Evolutionary conservation across 2,113 vertebrate genomes (phyloP).

Genomic region (Gopherus flavomarginatus): DNA sequence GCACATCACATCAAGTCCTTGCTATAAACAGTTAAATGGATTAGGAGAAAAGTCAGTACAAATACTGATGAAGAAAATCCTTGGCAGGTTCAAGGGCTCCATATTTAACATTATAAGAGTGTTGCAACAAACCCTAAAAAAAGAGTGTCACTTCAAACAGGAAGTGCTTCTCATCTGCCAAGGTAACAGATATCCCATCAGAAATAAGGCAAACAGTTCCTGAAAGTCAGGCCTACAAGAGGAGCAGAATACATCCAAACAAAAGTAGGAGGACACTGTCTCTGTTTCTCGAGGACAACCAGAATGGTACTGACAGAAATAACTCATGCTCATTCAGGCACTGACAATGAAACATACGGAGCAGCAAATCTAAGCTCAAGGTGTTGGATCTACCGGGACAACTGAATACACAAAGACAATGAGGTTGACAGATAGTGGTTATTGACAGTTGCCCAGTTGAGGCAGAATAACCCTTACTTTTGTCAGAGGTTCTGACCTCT

Average conservation of each 20-base stretch:
- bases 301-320: not conserved
- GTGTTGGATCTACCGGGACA: not conserved
- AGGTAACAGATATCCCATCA: not conserved
- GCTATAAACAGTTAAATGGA: not conserved
- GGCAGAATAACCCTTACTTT: not conserved
- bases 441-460: not conserved
- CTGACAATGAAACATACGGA: not conserved
- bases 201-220: not conserved
- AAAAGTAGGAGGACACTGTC: not conserved
- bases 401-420: not conserved
- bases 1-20: not conserved
- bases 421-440: not conserved
- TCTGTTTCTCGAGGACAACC: not conserved
- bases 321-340: not conserved
- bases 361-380: not conserved
- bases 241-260: not conserved
- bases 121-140: not conserved
- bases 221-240: not conserved
- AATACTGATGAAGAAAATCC: not conserved
- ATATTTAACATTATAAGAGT: not conserved
- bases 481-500: not conserved
- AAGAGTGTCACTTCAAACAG: not conserved
- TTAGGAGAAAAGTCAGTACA: constrained; percentile 12
- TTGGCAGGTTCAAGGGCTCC: not conserved
- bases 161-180: not conserved